A percentile compares a stretch with the other conserved stretches of the same genome.
These are phyloP conservation scores for Tipula vernalis DNA, from an alignment of 2,888 invertebrate species.

Conservation along the genomic window DNA sequence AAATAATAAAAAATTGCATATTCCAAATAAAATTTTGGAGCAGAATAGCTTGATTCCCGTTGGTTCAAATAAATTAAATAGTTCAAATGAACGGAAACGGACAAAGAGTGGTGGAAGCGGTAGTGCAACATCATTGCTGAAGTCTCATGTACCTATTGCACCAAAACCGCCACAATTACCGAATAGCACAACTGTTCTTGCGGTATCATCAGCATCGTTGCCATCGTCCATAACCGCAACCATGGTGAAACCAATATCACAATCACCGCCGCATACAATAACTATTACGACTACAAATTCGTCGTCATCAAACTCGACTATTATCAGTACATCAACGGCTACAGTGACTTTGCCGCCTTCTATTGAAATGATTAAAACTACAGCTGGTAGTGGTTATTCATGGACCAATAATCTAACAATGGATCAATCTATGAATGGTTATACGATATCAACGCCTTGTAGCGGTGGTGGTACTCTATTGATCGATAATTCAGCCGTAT, in stretches of 20 bases:
- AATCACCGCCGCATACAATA: not conserved
- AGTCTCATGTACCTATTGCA: not conserved
- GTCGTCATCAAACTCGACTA: not conserved
- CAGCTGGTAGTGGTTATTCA: not conserved
- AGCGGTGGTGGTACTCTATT: not conserved
- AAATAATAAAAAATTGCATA: conserved; percentile 15
- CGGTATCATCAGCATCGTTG: conserved; percentile 8
- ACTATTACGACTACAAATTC: not conserved
- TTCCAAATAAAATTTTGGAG: conserved; percentile 20
- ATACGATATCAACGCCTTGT: not conserved
- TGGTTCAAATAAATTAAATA: conserved; percentile 5
- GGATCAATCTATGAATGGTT: not conserved
- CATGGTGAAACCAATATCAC: not conserved
- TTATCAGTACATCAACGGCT: not conserved
- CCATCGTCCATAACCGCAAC: not conserved
- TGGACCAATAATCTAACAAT: not conserved
- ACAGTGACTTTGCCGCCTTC: not conserved
- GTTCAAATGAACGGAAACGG: conserved; percentile 15
- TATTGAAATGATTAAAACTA: not conserved
- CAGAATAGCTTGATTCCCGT: conserved; percentile 20
- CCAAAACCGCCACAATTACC: conserved; percentile 11
- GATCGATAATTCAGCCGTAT: conserved; percentile 18
- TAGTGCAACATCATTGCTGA: conserved; percentile 8
- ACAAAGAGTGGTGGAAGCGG: conserved; percentile 7
- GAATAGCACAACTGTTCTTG: conserved; percentile 11